A percentile compares a stretch with the other conserved stretches of the same genome.
Conservation (phyloP, 2,113 vertebrate species). For the Clarias batrachus region DNA sequence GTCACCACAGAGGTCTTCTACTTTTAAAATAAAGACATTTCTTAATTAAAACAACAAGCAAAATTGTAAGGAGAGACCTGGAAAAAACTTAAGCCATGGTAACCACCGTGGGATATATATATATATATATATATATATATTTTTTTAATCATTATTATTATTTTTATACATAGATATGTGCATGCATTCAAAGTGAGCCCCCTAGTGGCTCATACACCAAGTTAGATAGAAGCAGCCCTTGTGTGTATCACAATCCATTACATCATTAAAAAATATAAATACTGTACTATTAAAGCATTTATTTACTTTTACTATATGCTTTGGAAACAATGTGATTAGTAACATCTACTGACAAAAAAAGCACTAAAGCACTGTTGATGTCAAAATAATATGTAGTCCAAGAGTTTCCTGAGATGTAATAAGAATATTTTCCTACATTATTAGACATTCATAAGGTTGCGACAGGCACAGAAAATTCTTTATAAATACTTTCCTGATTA, state of each 20-base stretch:
- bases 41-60: background rate
- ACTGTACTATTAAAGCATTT: too few relatives aligned
- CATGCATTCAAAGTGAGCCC: background rate
- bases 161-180: background rate
- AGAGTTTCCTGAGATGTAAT: background rate
- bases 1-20: background rate
- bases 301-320: too few relatives aligned
- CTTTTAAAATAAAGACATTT: background rate
- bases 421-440: background rate
- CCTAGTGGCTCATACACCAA: background rate
- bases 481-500: background rate
- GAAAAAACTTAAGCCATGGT: background rate
- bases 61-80: background rate
- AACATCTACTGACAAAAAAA: background rate
- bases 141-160: background rate
- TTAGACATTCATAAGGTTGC: background rate
- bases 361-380: background rate
- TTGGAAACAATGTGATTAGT: background rate
- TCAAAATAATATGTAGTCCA: background rate
- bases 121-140: too few relatives aligned
- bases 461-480: background rate
- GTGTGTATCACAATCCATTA: background rate
- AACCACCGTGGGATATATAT: background rate
- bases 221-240: background rate
- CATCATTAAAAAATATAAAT: too few relatives aligned